These are phyloP conservation scores for Carassius gibelio DNA, from an alignment of 2,113 vertebrate genomes.

Conservation along the genomic window DNA sequence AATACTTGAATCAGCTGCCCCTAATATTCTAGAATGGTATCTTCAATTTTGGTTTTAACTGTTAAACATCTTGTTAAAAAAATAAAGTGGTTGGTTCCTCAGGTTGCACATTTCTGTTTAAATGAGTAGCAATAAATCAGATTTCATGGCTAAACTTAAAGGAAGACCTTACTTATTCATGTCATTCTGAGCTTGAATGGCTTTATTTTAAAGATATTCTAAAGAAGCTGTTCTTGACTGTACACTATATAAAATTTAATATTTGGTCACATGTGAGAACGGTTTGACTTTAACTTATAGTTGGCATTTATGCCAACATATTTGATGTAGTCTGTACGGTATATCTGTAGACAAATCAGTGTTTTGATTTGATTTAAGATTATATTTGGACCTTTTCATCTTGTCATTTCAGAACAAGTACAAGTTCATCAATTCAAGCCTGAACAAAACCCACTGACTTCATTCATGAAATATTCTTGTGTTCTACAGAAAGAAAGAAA, in stretches of 20 bases:
- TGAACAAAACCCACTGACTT: not conserved
- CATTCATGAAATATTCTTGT: not conserved
- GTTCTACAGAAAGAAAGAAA: not conserved
- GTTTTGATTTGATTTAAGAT: not conserved
- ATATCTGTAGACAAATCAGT: not conserved
- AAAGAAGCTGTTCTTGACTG: not conserved
- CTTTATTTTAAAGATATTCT: not conserved
- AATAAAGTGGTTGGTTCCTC: not conserved
- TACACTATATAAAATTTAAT: not conserved
- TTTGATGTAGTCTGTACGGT: not conserved
- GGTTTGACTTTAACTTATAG: not conserved
- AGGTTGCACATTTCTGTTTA: not conserved
- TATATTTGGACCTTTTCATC: not conserved
- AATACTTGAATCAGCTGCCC: no score
- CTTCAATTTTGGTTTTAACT: no score
- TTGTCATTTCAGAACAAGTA: not conserved
- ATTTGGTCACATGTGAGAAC: not conserved
- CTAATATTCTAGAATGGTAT: no score
- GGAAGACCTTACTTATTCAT: not conserved
- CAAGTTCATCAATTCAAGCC: not conserved
- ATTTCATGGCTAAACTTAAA: not conserved
- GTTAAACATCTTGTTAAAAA: no score
- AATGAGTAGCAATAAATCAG: not conserved
- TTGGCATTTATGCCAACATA: not conserved
- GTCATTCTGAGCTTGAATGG: not conserved